Percentiles rank a stretch among this genome's conserved stretches.
These are phyloP conservation scores for Charadrius vociferus DNA, from an alignment of 2,113 vertebrate species.

Conservation along the genomic window DNA sequence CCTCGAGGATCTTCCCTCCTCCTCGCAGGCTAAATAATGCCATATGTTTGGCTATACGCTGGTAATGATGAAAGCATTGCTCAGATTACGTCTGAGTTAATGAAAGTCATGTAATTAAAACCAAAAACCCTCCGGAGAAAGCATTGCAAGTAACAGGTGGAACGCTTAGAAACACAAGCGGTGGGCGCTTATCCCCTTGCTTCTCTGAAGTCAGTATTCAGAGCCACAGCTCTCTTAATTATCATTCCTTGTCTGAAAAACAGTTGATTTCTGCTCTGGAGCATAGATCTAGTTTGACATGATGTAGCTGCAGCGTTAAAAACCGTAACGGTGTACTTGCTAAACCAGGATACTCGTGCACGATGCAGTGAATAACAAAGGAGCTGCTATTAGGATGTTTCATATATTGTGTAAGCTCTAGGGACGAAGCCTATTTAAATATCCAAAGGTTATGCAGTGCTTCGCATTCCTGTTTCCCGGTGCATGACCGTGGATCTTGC, in stretches of 20 bases:
- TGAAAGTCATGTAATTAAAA: neutral
- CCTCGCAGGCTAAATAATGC: neutral
- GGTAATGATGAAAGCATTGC: neutral
- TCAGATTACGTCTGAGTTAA: neutral
- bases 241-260: neutral
- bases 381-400: neutral
- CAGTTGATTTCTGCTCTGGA: neutral
- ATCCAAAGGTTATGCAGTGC: neutral
- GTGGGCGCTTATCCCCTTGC: neutral
- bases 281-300: neutral
- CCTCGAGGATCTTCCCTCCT: neutral
- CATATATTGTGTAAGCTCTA: neutral
- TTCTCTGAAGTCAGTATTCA: neutral
- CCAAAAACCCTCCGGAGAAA: neutral
- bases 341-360: neutral
- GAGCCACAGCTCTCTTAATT: neutral
- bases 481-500: neutral
- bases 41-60: fast-evolving
- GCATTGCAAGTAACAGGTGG: too few relatives aligned
- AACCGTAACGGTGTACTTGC: fast-evolving
- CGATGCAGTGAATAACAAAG: neutral
- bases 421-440: neutral
- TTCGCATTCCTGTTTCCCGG: neutral
- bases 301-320: neutral
- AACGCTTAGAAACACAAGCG: neutral